Conservation (phyloP, 2,797 vertebrate genomes). For the Alcedo atthis region DNA sequence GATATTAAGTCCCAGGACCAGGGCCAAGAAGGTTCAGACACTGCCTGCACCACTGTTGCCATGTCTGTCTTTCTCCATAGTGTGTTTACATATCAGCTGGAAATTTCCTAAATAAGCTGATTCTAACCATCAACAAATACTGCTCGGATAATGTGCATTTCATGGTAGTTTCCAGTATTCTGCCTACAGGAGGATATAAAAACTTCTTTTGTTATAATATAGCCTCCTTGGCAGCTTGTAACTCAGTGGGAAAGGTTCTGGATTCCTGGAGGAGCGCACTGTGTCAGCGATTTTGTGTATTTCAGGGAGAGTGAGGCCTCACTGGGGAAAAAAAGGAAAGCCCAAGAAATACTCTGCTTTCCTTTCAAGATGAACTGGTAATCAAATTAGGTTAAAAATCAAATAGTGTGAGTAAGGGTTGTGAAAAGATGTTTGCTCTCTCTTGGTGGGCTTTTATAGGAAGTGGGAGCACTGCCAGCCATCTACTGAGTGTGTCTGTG, state of each 20-base stretch:
- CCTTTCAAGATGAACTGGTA: background rate
- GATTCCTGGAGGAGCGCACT: constrained; percentile 60
- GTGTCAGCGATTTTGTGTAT: constrained; percentile 61
- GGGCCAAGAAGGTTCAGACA: constrained; percentile 44
- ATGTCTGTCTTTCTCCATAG: background rate
- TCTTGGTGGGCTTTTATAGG: background rate
- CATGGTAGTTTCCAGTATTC: constrained; percentile 16
- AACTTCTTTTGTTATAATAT: constrained; percentile 56
- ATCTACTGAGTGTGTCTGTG: background rate
- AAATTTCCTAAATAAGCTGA: constrained; percentile 58
- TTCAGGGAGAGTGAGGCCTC: constrained; percentile 13
- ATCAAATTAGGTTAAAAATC: background rate
- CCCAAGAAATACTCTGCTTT: background rate
- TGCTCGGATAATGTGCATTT: background rate
- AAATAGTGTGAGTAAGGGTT: background rate
- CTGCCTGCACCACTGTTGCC: background rate
- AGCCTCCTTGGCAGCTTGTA: constrained; percentile 57
- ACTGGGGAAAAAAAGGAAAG: constrained; percentile 29
- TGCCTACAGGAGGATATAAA: constrained; percentile 58
- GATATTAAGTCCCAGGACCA: constrained; percentile 29
- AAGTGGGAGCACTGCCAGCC: background rate
- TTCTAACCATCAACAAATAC: constrained; percentile 36
- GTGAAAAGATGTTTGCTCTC: background rate
- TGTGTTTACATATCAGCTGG: constrained; percentile 37
- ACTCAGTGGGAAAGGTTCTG: constrained; percentile 56